These are phyloP conservation scores for Clangula hyemalis DNA, from an alignment of 2,797 vertebrate species.

Conservation along the genomic window DNA sequence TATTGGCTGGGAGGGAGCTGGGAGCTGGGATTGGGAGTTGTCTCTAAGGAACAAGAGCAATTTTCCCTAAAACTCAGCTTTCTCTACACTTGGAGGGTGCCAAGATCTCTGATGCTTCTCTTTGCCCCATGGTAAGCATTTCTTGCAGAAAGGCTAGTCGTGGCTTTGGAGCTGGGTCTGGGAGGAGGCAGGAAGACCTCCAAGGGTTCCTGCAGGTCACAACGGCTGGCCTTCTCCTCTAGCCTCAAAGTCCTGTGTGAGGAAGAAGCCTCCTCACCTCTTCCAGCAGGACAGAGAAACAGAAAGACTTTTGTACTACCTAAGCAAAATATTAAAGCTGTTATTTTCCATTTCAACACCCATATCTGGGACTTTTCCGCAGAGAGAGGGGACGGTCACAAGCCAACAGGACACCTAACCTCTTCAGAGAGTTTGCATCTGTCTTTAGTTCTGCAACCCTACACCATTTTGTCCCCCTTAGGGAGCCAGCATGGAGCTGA, in stretches of 20 bases:
- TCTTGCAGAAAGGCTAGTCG: neutral
- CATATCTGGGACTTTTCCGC: neutral
- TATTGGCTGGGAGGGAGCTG: neutral
- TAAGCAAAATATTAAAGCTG: neutral
- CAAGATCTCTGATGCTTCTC: neutral
- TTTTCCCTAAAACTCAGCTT: neutral
- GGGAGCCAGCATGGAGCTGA: neutral
- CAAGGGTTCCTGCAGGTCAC: neutral
- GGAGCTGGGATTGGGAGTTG: fast-evolving
- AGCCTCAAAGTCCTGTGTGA: neutral
- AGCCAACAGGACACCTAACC: neutral
- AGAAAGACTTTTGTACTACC: neutral
- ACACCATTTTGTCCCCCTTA: neutral
- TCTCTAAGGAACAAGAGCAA: neutral
- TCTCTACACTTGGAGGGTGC: neutral
- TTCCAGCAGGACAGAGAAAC: neutral
- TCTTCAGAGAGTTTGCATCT: neutral
- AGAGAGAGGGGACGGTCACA: neutral
- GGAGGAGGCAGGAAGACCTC: neutral
- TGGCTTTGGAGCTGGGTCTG: neutral
- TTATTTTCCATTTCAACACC: neutral
- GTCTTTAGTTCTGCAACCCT: neutral
- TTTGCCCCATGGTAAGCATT: neutral
- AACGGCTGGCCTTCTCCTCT: neutral
- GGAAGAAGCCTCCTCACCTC: neutral